Base-by-base conservation (phyloP, 2,888 invertebrate genomes). In the Xanthostigma xanthostigma region DNA sequence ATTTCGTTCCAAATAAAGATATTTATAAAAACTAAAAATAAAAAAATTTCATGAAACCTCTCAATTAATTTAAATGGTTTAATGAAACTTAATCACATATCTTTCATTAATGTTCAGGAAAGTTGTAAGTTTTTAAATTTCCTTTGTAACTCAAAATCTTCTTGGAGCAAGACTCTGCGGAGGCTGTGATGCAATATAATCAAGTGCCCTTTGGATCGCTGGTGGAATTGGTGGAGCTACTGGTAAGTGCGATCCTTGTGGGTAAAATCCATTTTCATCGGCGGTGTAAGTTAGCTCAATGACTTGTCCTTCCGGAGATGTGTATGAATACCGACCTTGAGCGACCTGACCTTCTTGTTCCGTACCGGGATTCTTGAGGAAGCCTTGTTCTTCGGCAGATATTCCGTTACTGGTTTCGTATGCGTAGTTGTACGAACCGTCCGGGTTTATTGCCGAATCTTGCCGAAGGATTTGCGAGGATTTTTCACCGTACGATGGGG, bases 381-480 rank as follows among this genome's bases (percentile, higher is more conserved):
- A 73, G 34, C 76, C 76, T 58, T 71, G 66, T 60, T 77, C 77
- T 59, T 76, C 72, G 8, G 73, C 74, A 8, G 63, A 61, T 53
- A 76, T 76, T 44, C 75, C 74, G 56, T 78, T 76, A 12, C 73
- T 76, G 13, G 76, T 76, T 64, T 77, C 75, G 53, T 74, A 78
- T 49, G 68, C 68, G 54, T 36, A 62, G 49, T 54, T 52, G 36
- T 54, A 50, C 6, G 68, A 62, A 36, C 75, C 74, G 44, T 74
- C 73, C 8, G 70, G 66, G 45, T 67, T 62, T 35, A 66, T 60
- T 49, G 71, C 70, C 51, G 66, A 64, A 10, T 61, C 58, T 51
- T 64, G 64, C 36, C 57, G 58, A 6, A 27, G 27, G 6, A 27
- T 27, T 27, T 27, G 27, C 27, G 27, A 3, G 6, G 27, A 27